phyloP scores from a whole-genome alignment of 2,113 vertebrate genomes.

The Hymenochirus boettgeri region DNA sequence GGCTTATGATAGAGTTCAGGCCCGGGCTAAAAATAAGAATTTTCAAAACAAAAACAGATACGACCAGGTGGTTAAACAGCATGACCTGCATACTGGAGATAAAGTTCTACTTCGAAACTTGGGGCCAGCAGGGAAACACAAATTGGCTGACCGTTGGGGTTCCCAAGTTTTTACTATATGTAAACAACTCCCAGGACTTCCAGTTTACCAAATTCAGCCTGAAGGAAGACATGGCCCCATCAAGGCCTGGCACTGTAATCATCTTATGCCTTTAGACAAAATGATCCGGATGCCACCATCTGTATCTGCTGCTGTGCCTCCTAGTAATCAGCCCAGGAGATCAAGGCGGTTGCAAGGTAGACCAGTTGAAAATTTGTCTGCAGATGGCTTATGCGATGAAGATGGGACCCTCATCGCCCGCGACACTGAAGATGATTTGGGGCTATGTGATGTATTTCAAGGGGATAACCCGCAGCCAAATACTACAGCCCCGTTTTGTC shows the following conservation, averaged over 20 bases:
- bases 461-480: no score
- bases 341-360: no score
- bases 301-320: no score
- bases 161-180: no score
- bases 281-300: no score
- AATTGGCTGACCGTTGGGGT: slow-evolving; percentile 2
- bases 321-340: no score
- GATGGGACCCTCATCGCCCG: no score
- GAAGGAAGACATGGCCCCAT: background rate
- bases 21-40: background rate
- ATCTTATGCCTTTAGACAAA: background rate
- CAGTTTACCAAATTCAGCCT: background rate
- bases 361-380: no score
- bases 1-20: background rate
- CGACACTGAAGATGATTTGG: no score
- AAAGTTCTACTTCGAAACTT: background rate
- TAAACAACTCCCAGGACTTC: background rate
- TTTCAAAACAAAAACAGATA: background rate
- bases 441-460: no score
- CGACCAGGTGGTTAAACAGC: background rate
- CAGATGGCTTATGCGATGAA: no score
- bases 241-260: background rate
- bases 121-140: background rate
- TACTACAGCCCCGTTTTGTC: no score
- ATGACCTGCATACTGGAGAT: background rate